phyloP scores from a whole-genome alignment of 2,888 invertebrate species.

The Spialia ferax region DNA sequence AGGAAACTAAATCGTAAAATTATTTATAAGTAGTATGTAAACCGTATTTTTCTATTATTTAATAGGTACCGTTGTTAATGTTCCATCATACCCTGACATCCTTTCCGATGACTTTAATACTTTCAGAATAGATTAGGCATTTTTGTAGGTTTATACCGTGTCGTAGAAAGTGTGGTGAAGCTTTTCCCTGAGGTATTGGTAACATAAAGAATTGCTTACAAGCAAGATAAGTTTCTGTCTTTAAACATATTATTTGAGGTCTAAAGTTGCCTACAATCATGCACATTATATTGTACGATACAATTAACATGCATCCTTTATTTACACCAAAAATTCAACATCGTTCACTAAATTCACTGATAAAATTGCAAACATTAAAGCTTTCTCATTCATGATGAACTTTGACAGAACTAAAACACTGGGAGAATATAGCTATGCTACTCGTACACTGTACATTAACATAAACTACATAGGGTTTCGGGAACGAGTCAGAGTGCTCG shows the following conservation, averaged over 20 bases:
- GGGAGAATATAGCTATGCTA: constrained; percentile 28
- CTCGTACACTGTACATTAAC: constrained; percentile 69
- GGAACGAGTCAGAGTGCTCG: constrained; percentile 79
- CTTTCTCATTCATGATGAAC: constrained; percentile 53
- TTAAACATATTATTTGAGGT: constrained; percentile 26
- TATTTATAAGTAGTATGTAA: no score
- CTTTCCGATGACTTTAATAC: constrained; percentile 59
- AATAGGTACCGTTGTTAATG: no score
- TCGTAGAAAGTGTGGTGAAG: constrained; percentile 52
- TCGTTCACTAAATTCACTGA: constrained; percentile 52
- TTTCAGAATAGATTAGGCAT: constrained; percentile 44
- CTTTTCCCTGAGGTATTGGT: constrained; percentile 48
- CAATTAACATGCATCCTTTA: constrained; percentile 49
- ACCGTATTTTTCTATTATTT: no score
- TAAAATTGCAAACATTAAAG: constrained; percentile 56
- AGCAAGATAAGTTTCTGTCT: constrained; percentile 38
- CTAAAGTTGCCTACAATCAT: constrained; percentile 41
- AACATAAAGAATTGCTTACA: constrained; percentile 50
- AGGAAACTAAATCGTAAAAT: not conserved
- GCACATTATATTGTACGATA: constrained; percentile 44
- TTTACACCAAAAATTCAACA: constrained; percentile 42
- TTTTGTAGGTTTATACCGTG: constrained; percentile 51
- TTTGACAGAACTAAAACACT: constrained; percentile 44
- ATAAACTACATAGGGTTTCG: constrained; percentile 75
- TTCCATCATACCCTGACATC: no score